A percentile compares a stretch with the other conserved stretches of the same genome.
Evolutionary conservation across 2,797 vertebrate species (phyloP).

Genomic region (Propithecus perrieri): DNA sequence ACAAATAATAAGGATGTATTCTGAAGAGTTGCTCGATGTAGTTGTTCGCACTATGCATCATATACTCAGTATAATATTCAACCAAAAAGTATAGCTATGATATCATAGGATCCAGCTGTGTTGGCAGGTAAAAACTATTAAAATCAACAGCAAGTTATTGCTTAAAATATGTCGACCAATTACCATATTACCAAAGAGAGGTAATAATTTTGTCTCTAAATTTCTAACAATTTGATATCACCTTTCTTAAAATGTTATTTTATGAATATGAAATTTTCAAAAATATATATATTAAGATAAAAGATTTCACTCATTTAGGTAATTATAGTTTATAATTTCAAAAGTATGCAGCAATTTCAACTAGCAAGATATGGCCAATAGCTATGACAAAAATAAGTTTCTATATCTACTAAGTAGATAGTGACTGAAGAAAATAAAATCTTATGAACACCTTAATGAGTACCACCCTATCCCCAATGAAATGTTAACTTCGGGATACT

Average conservation of each 20-base stretch:
- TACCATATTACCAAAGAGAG: background rate
- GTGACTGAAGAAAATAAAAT: constrained; percentile 38
- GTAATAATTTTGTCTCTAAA: constrained; percentile 22
- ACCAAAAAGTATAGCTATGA: constrained; percentile 2
- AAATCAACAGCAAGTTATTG: constrained; percentile 39
- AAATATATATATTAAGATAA: background rate
- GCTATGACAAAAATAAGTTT: constrained; percentile 44
- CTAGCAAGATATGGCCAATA: constrained; percentile 39
- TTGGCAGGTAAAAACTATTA: constrained; percentile 23
- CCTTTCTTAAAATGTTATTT: constrained; percentile 24
- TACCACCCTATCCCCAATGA: background rate
- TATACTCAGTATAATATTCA: background rate
- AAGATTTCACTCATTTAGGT: constrained; percentile 31
- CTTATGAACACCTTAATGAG: constrained; percentile 40
- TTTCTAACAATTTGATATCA: background rate
- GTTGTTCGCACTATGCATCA: background rate
- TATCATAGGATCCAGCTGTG: constrained; percentile 10
- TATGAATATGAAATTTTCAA: constrained; percentile 41
- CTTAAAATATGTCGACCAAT: constrained; percentile 20
- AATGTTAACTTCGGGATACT: background rate
- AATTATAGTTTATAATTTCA: constrained; percentile 45
- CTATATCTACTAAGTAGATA: background rate
- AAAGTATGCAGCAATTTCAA: constrained; percentile 14
- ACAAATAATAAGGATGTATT: background rate
- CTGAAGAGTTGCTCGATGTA: background rate